Conservation (phyloP, 2,797 vertebrate genomes). For the Ispidina picta region DNA sequence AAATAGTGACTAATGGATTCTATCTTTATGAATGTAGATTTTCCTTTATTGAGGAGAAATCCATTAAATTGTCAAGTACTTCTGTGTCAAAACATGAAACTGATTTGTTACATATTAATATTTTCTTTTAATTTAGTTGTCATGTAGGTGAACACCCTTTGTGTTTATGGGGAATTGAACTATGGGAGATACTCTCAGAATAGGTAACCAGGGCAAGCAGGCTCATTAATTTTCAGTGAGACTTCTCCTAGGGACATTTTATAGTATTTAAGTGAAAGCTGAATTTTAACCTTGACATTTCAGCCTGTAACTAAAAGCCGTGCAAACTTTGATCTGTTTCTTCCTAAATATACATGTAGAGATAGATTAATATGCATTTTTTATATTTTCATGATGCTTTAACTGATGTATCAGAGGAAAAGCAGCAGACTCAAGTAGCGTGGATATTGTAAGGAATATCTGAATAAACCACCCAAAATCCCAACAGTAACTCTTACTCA, state of each 20-base stretch:
- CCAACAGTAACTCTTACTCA: background rate
- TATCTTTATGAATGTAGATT: background rate
- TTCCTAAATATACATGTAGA: background rate
- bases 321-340: background rate
- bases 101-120: background rate
- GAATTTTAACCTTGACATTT: background rate
- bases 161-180: background rate
- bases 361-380: background rate
- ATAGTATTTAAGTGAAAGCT: background rate
- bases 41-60: slow-evolving; percentile 5
- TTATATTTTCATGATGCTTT: background rate
- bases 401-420: background rate
- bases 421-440: background rate
- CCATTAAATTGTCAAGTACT: background rate
- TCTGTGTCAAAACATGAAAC: background rate
- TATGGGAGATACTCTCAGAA: background rate
- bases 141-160: background rate
- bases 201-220: background rate
- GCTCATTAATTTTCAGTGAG: background rate
- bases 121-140: background rate
- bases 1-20: slow-evolving; percentile 8
- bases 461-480: background rate
- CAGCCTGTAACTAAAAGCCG: background rate
- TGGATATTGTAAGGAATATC: background rate
- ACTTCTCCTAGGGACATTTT: background rate